A percentile compares a stretch with the other conserved stretches of the same genome.
Conservation (phyloP, 30 jellyfish, hydroid and myxozoan species). For the Catostylus mosaicus region DNA sequence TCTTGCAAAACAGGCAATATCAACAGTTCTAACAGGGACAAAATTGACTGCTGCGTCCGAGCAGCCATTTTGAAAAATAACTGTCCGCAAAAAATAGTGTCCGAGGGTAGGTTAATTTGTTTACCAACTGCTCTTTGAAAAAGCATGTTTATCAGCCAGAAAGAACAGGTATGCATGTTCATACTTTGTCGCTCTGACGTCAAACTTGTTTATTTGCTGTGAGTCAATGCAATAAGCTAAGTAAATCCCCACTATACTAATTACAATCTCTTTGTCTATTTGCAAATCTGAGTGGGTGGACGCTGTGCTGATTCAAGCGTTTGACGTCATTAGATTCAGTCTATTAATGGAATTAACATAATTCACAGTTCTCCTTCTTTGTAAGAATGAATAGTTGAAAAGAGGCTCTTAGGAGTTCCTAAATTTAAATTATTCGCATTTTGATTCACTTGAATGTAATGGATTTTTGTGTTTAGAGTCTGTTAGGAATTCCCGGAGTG, state of each 20-base stretch:
- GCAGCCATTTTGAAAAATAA: no score
- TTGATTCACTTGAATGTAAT: background rate
- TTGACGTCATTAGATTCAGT: slow-evolving; percentile 38
- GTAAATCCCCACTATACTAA: slow-evolving; percentile 2
- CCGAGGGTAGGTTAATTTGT: background rate
- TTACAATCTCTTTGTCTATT: slow-evolving; percentile 1
- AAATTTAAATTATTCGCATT: background rate
- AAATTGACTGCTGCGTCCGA: no score
- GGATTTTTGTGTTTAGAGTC: background rate
- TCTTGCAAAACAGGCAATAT: no score
- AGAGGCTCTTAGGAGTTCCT: background rate
- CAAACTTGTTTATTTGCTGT: background rate
- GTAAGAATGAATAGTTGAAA: background rate
- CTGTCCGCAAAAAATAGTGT: no score
- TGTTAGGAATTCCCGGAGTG: background rate
- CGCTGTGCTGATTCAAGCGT: background rate
- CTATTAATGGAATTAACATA: slow-evolving; percentile 32
- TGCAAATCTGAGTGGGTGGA: slow-evolving; percentile 49
- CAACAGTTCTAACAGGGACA: no score
- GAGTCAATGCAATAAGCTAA: background rate
- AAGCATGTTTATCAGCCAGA: background rate
- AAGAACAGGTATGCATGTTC: background rate
- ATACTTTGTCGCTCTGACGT: background rate
- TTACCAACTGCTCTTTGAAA: background rate
- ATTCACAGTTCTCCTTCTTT: background rate